phyloP scores from a whole-genome alignment of 92 coral and sea anemone genomes.

The Porites rus region DNA sequence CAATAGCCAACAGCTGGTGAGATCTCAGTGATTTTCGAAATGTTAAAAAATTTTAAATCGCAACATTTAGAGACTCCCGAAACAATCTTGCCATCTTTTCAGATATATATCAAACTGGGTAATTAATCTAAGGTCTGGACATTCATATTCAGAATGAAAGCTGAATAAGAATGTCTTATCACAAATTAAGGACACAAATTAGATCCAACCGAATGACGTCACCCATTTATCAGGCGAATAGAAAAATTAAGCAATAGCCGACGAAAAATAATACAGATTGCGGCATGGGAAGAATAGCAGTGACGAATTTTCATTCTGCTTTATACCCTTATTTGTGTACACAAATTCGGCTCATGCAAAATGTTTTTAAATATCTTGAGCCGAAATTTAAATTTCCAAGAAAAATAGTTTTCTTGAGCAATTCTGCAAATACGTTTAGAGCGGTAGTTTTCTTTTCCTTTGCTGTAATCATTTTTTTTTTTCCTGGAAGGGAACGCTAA shows the following conservation, averaged over 20 bases:
- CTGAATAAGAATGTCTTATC: conserved; percentile 1
- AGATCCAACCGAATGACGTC: conserved; percentile 36
- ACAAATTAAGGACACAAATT: background rate
- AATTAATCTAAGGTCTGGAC: background rate
- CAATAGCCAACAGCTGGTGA: background rate
- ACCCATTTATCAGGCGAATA: background rate
- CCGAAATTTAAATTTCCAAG: too few relatives aligned
- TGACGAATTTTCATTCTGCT: background rate
- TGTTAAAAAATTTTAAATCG: background rate
- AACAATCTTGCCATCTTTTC: background rate
- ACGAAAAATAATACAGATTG: background rate
- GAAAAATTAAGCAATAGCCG: background rate
- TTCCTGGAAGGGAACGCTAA: too few relatives aligned
- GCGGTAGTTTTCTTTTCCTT: too few relatives aligned
- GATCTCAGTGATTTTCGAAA: conserved; percentile 10
- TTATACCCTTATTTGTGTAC: background rate
- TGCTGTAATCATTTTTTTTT: too few relatives aligned
- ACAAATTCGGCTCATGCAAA: too few relatives aligned
- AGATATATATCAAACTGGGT: background rate
- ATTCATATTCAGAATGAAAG: background rate
- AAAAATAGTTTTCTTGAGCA: too few relatives aligned
- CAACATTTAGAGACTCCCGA: background rate
- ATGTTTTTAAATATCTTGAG: too few relatives aligned
- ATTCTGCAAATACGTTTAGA: too few relatives aligned
- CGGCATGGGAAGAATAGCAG: background rate